These are phyloP conservation scores for Cichlasoma orientale DNA, from an alignment of 2,797 vertebrate genomes.

Conservation along the genomic window DNA sequence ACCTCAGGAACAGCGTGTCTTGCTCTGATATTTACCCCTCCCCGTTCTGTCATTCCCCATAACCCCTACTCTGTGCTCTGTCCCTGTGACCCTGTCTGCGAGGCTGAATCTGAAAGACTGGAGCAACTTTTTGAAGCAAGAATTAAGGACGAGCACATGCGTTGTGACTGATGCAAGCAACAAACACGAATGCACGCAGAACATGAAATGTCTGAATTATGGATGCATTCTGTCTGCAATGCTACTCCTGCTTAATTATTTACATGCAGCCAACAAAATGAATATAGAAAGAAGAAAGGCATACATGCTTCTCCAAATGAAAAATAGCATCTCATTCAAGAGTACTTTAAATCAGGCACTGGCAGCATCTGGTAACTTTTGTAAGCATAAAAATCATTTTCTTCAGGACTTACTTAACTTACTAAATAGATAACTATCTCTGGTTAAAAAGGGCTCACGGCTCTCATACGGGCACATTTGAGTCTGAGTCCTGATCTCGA, in stretches of 20 bases:
- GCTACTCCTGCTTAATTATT: constrained; percentile 60
- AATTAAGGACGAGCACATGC: constrained; percentile 28
- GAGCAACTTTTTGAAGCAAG: constrained; percentile 55
- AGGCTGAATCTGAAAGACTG: constrained; percentile 39
- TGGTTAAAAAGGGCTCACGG: not conserved
- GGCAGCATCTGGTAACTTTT: not conserved
- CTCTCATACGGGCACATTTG: constrained; percentile 41
- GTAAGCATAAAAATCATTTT: not conserved
- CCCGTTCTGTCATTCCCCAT: constrained; percentile 55
- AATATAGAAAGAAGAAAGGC: constrained; percentile 21
- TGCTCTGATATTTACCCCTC: constrained; percentile 61
- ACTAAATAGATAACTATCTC: not conserved
- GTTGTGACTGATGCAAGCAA: constrained; percentile 48
- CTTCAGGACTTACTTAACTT: not conserved
- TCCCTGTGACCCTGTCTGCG: constrained; percentile 42
- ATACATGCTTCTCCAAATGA: constrained; percentile 33
- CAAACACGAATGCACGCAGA: constrained; percentile 35
- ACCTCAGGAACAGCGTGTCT: constrained; percentile 52
- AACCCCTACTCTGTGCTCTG: constrained; percentile 27
- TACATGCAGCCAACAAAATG: constrained; percentile 38
- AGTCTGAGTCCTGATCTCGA: constrained; percentile 7
- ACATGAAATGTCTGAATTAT: constrained; percentile 62
- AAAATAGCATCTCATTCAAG: constrained; percentile 4
- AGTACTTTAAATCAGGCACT: not conserved
- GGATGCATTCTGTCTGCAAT: constrained; percentile 45